These are phyloP conservation scores for Ondatra zibethicus DNA, from an alignment of 2,113 vertebrate genomes.

Conservation along the genomic window DNA sequence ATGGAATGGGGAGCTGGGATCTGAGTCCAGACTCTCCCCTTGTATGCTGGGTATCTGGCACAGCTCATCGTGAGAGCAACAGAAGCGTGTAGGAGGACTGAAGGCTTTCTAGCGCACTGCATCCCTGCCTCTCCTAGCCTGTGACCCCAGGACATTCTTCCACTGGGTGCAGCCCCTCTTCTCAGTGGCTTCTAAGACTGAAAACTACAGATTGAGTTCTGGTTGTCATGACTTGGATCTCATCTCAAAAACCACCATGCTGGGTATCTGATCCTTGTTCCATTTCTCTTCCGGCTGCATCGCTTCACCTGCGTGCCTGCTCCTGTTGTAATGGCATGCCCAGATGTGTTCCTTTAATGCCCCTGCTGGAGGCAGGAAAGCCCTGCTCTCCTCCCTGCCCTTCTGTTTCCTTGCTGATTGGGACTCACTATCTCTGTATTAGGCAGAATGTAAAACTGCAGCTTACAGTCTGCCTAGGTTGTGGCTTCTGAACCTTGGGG, in stretches of 20 bases:
- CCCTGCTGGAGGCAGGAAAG: background rate
- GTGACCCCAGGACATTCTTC: background rate
- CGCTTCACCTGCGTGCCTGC: rapidly evolving
- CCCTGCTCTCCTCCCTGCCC: background rate
- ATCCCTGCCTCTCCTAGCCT: background rate
- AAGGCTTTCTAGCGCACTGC: background rate
- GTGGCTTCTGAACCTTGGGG: background rate
- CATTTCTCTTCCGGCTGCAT: too few relatives aligned
- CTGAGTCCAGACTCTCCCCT: background rate
- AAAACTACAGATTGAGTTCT: background rate
- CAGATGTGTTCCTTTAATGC: background rate
- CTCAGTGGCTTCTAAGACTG: background rate
- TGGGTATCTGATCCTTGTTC: too few relatives aligned
- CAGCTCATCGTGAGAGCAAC: background rate
- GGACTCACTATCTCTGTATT: background rate
- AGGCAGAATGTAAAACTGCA: background rate
- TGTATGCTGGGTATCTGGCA: background rate
- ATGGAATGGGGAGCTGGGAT: too few relatives aligned
- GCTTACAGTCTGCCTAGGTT: background rate
- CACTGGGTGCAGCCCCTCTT: background rate
- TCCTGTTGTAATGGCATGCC: rapidly evolving
- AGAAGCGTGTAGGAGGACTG: background rate
- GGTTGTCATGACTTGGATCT: background rate
- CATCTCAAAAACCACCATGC: background rate
- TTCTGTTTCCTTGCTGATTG: background rate